A percentile compares a stretch with the other conserved stretches of the same genome.
Evolutionary conservation across 2,888 invertebrate genomes (phyloP).

Genomic region (Yponomeuta cagnagella): DNA sequence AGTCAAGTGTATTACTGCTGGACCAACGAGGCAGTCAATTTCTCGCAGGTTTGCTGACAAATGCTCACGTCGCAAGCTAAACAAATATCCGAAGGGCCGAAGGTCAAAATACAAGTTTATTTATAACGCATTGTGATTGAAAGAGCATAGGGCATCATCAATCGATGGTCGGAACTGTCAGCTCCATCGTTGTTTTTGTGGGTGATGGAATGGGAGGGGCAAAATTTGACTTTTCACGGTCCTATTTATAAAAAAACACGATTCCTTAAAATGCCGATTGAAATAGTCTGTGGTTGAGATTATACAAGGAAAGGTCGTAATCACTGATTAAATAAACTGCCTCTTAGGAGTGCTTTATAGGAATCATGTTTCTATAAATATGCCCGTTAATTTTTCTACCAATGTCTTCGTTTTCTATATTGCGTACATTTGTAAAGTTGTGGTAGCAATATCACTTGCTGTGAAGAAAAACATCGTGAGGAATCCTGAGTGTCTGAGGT

Average conservation of each 20-base stretch:
- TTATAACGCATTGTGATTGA: not conserved
- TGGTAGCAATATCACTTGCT: not conserved
- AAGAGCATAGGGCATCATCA: not conserved
- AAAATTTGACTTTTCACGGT: not conserved
- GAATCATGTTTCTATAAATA: too few relatives aligned
- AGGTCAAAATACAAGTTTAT: not conserved
- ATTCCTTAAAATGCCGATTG: too few relatives aligned
- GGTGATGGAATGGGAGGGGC: not conserved
- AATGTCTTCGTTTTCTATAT: not conserved
- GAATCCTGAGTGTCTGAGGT: too few relatives aligned
- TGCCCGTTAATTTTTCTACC: not conserved
- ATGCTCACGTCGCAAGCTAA: not conserved
- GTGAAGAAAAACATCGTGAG: too few relatives aligned
- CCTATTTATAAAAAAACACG: too few relatives aligned
- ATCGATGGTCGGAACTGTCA: not conserved
- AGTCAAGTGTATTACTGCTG: not conserved
- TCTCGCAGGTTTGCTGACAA: not conserved
- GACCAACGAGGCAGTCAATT: too few relatives aligned
- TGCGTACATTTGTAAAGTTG: not conserved
- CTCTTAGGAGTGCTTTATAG: too few relatives aligned
- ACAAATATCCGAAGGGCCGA: conserved; percentile 1
- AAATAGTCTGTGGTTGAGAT: too few relatives aligned
- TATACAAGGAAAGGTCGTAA: too few relatives aligned
- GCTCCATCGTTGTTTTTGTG: not conserved
- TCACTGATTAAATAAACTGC: too few relatives aligned